phyloP scores from a whole-genome alignment of 2,888 invertebrate genomes.

The Lacanobia oleracea region DNA sequence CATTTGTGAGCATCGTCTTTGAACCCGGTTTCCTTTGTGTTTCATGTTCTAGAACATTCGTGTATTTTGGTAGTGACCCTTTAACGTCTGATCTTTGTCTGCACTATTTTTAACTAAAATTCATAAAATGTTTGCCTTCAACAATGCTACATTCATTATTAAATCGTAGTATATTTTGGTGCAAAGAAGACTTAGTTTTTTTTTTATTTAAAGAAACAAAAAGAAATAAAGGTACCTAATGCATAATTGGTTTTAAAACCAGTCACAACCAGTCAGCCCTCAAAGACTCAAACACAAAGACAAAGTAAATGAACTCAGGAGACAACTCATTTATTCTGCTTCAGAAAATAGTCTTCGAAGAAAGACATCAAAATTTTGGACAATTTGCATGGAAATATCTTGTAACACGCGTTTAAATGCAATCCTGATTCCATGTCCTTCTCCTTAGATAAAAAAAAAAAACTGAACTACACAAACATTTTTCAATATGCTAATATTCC shows the following conservation, averaged over 20 bases:
- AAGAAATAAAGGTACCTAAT: neutral
- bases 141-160: neutral
- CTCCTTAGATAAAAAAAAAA: too few species aligned
- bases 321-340: neutral
- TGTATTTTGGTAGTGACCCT: neutral
- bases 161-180: neutral
- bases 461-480: too few species aligned
- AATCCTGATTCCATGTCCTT: neutral
- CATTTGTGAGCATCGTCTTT: conserved; percentile 5
- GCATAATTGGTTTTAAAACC: neutral
- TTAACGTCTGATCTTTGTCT: neutral
- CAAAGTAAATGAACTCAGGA: neutral
- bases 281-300: too few species aligned
- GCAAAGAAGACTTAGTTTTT: neutral
- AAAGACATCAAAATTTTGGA: too few species aligned
- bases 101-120: neutral
- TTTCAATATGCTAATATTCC: neutral
- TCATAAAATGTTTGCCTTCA: neutral
- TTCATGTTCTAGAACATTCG: neutral
- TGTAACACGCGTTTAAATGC: neutral
- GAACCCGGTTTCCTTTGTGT: neutral
- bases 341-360: neutral
- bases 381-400: too few species aligned
- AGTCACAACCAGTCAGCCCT: too few species aligned
- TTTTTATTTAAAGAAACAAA: neutral